Base-by-base conservation (phyloP, 2,888 invertebrate species). In the Papilio elwesi region DNA sequence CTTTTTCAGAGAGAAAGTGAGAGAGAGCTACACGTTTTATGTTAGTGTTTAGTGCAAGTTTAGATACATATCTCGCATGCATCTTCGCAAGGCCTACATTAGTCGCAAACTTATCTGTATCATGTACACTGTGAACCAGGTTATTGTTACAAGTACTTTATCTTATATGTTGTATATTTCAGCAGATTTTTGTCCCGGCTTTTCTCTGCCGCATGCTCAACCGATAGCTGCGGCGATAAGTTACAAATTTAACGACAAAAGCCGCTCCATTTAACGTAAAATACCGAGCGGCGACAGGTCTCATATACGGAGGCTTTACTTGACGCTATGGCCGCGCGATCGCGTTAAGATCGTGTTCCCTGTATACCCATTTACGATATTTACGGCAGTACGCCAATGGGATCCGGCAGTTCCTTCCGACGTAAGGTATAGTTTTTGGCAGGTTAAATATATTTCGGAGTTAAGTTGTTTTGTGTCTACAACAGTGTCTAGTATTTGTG, bases 221-320 rank as follows among this genome's bases (percentile, higher is more conserved):
- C 76, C 74, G n/a, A 76, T 64, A 66, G 74, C 75, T 73, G 75
- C 73, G 75, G 86, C 87, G 84, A 87, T 90, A 89, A 90, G 85
- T 90, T 86, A 89, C 87, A 88, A 89, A 89, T 89, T 89, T 85
- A 86, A 86, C 85, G 88, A 89, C 88, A 89, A 88, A 88, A 87
- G 87, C 86, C 85, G 83, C 81, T 82, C 88, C 90, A 89, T 90
- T 90, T 90, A 90, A 88, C 87, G 83, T 90, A 87, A 90, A 87
- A 88, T 89, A 90, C 86, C 81, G 87, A 80, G 80, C 80, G 77
- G 81, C 82, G 85, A 85, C 86, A 86, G 88, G 82, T 85, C 87
- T 87, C 89, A 87, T 89, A 87, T 88, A 87, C 87, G 86, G 85
- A 81, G 83, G 84, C 82, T 79, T 77, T 71, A 75, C 74, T 75